Percentiles rank a stretch among this genome's conserved stretches.
phyloP scores from a whole-genome alignment of 2,113 vertebrate genomes.

The Tricholaema leucomelas region DNA sequence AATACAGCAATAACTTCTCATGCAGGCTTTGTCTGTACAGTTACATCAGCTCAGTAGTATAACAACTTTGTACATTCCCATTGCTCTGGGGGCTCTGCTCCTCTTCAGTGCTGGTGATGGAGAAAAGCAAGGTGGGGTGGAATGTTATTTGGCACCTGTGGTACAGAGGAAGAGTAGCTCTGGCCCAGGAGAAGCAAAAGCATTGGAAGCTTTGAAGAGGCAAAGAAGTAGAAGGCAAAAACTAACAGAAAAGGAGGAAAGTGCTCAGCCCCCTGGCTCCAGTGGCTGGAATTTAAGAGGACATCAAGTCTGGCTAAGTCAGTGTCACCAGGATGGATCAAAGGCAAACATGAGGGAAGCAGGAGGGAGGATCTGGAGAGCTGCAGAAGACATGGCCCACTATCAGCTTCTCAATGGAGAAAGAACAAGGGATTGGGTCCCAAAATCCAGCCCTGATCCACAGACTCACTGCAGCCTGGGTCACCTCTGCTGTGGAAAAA shows the following conservation, averaged over 20 bases:
- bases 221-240: background rate
- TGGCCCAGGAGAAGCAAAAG: background rate
- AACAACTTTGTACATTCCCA: constrained; percentile 83
- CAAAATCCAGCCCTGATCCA: background rate
- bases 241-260: background rate
- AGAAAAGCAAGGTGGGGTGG: constrained; percentile 25
- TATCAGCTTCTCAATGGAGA: background rate
- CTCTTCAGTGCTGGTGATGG: constrained; percentile 70
- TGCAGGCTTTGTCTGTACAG: constrained; percentile 83
- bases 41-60: constrained; percentile 89
- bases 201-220: background rate
- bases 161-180: background rate
- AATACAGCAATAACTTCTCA: constrained; percentile 90
- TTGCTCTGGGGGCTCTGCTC: constrained; percentile 68
- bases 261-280: background rate
- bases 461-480: background rate
- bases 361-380: background rate
- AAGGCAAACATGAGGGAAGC: background rate
- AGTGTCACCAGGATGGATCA: background rate
- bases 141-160: constrained; percentile 31
- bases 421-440: background rate
- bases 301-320: background rate
- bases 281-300: background rate
- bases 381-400: background rate
- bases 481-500: background rate